Percentiles rank a stretch among this genome's conserved stretches.
These are phyloP conservation scores for Orthosia cruda DNA, from an alignment of 2,888 invertebrate genomes.

Conservation along the genomic window DNA sequence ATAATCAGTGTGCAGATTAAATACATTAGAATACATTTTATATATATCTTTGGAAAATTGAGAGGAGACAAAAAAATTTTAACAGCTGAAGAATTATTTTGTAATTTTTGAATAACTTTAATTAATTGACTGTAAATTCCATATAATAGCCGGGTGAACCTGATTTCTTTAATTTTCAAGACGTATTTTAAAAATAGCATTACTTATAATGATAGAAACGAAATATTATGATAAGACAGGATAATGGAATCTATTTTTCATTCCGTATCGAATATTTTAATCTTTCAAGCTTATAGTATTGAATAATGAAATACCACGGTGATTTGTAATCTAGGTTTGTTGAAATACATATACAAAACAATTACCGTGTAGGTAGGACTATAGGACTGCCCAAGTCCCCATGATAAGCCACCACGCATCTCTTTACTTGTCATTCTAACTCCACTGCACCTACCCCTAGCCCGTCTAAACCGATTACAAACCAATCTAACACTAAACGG, in stretches of 20 bases:
- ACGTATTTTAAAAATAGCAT: background rate
- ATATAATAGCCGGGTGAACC: conserved; percentile 45
- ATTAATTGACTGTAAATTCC: conserved; percentile 17
- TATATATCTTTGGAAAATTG: no score
- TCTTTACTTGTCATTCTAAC: background rate
- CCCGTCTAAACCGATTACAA: conserved; percentile 16
- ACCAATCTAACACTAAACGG: conserved; percentile 51
- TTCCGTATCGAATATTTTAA: no score
- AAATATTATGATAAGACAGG: conserved; percentile 51
- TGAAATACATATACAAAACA: background rate
- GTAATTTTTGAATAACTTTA: no score
- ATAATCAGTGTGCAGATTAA: no score
- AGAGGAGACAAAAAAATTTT: no score
- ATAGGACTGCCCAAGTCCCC: background rate
- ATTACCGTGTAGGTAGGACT: background rate
- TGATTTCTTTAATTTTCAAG: background rate
- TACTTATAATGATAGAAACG: background rate
- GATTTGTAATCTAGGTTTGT: no score
- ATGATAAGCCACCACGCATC: background rate
- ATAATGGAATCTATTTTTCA: conserved; percentile 41
- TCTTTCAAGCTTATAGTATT: no score
- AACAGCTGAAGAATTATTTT: no score
- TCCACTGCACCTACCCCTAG: background rate
- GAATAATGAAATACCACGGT: no score
- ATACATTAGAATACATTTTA: no score